These are phyloP conservation scores for Spinus pinus DNA, from an alignment of 2,797 vertebrate species.

Conservation along the genomic window DNA sequence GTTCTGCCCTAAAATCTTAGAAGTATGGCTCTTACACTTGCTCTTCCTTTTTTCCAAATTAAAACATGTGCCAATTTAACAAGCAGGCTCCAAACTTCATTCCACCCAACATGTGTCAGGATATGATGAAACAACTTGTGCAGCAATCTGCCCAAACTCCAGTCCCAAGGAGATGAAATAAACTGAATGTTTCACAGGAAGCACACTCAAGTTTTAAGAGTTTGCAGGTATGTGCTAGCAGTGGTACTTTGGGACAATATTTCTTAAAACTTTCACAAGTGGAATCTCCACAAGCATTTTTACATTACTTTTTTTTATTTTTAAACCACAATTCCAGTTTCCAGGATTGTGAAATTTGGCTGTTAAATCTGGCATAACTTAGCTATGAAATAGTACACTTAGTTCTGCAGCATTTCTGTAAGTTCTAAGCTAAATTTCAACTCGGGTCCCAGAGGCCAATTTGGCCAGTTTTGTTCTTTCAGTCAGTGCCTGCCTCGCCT, in stretches of 20 bases:
- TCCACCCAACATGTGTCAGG: neutral
- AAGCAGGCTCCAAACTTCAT: neutral
- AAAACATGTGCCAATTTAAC: neutral
- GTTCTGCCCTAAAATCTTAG: neutral
- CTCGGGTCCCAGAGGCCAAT: neutral
- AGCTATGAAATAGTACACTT: neutral
- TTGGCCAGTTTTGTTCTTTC: neutral
- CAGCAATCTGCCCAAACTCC: neutral
- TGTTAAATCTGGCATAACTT: neutral
- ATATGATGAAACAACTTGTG: neutral
- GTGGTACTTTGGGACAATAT: neutral
- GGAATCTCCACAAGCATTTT: neutral
- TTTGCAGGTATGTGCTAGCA: neutral
- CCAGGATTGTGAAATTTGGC: neutral
- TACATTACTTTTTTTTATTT: neutral
- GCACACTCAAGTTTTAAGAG: neutral
- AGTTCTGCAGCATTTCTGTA: neutral
- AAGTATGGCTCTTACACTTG: neutral
- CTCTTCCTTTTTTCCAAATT: neutral
- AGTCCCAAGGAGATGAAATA: neutral
- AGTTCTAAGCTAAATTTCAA: neutral
- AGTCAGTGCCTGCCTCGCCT: neutral
- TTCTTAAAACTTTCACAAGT: neutral
- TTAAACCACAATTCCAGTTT: neutral
- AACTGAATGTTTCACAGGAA: neutral